Base-by-base conservation (phyloP, 2,797 vertebrate genomes). In the Sarcoramphus papa region DNA sequence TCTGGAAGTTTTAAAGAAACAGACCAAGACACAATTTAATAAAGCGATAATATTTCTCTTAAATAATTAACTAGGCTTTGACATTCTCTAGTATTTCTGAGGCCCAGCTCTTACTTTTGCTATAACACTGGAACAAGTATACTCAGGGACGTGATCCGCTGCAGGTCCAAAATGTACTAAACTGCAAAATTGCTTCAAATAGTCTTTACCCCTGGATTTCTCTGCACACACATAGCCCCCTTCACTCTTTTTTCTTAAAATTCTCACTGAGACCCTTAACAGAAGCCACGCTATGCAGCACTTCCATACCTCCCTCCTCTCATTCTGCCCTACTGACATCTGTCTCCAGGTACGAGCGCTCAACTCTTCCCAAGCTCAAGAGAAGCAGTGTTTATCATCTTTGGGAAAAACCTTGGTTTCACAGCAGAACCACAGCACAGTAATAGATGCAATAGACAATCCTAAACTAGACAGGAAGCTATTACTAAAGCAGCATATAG, bases 31-130 rank as follows among this genome's bases (percentile, higher is more conserved):
- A 59, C 72, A 91, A 91, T 95, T 97, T 97, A 97, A 97, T 95
- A 97, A 97, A 93, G 95, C 97, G 97, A 96, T 97, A 97, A 97
- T 94, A 91, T 92, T 59, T 92, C 94, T 90, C 84, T 95, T 98
- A 95, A 97, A 98, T 98, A 98, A 98, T 96, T 98, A 92, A 98
- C 83, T 57, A 90, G 86, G 81, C 85, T 77, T 67, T 56, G 97
- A 96, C 95, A 95, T 81, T 91, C 41, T 65, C 86, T 93, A 91
- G 92, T 86, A 95, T 87, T 91, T 85, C 67, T 25, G 18, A 84
- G 8, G 37, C 90, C n/a, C 43, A n/a, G 60, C 85, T 95, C 88
- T 88, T 69, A 67, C 37, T 96, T 95, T 70, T 75, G 35, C 60
- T 93, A 31, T 94, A 88, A 95, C 1, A 1, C 33, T 70, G 59